These are phyloP conservation scores for Lagocephalus sceleratus DNA, from an alignment of 2,797 vertebrate genomes.

Conservation along the genomic window DNA sequence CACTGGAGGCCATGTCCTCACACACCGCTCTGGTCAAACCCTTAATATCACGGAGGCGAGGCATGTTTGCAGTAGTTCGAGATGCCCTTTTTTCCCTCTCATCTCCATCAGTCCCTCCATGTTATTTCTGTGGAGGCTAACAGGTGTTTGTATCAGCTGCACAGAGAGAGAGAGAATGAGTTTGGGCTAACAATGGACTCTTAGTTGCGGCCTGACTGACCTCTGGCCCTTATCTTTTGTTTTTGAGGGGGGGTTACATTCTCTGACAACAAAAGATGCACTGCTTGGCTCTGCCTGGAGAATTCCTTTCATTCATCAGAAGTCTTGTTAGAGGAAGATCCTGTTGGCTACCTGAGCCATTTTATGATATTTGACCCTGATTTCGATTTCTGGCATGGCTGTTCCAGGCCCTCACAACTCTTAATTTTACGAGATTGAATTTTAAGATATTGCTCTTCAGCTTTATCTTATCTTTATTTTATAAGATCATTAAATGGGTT, in stretches of 20 bases:
- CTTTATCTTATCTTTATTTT: background rate
- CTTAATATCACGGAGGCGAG: constrained; percentile 18
- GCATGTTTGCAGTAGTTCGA: background rate
- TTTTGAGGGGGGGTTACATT: background rate
- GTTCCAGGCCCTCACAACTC: background rate
- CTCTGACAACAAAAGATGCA: background rate
- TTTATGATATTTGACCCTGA: background rate
- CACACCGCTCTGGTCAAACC: background rate
- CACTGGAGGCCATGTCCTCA: too few relatives aligned
- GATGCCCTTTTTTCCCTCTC: constrained; percentile 7
- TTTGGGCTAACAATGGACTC: constrained; percentile 46
- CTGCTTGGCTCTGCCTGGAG: constrained; percentile 14
- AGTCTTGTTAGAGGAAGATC: background rate
- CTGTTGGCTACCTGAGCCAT: background rate
- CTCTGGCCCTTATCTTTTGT: constrained; percentile 34
- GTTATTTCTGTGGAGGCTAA: background rate
- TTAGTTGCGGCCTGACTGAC: constrained; percentile 39
- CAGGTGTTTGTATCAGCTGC: constrained; percentile 63
- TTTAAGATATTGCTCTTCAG: background rate
- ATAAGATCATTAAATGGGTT: background rate
- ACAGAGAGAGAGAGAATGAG: constrained; percentile 1
- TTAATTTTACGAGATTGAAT: too few relatives aligned
- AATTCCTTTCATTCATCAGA: constrained; percentile 38
- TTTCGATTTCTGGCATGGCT: background rate
- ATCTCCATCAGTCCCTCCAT: background rate